phyloP scores from a whole-genome alignment of 2,113 vertebrate genomes.

The Tringa solitaria region DNA sequence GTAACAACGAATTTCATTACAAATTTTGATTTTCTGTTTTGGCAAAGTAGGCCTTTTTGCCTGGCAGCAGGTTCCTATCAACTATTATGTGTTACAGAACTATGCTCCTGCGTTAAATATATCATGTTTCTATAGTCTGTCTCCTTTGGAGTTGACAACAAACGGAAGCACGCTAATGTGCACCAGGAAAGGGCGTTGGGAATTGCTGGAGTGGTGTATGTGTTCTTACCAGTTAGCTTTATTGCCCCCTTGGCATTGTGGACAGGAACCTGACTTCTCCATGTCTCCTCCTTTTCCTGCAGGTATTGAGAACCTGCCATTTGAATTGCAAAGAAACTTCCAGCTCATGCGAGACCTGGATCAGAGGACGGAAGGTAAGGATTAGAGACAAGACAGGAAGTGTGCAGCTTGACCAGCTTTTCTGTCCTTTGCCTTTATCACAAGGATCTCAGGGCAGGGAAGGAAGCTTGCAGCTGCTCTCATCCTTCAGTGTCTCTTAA shows the following conservation, averaged over 20 bases:
- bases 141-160: neutral
- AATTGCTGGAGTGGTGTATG: neutral
- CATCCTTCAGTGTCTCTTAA: neutral
- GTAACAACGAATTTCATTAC: neutral
- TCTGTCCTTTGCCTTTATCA: neutral
- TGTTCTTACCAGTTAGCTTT: neutral
- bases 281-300: neutral
- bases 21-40: neutral
- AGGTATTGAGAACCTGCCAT: constrained; percentile 97
- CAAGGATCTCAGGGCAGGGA: neutral
- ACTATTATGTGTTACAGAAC: neutral
- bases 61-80: neutral
- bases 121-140: neutral
- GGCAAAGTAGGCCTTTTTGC: neutral
- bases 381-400: neutral
- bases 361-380: constrained; percentile 93
- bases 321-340: constrained; percentile 97
- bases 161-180: neutral
- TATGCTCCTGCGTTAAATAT: neutral
- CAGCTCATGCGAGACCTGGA: constrained; percentile 96
- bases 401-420: neutral
- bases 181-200: neutral
- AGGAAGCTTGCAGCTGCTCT: neutral
- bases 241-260: neutral
- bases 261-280: neutral